Evolutionary conservation across 2,113 vertebrate species (phyloP), one percentile per base, ranked within the genome.

Genomic region (Malurus cyaneus): DNA sequence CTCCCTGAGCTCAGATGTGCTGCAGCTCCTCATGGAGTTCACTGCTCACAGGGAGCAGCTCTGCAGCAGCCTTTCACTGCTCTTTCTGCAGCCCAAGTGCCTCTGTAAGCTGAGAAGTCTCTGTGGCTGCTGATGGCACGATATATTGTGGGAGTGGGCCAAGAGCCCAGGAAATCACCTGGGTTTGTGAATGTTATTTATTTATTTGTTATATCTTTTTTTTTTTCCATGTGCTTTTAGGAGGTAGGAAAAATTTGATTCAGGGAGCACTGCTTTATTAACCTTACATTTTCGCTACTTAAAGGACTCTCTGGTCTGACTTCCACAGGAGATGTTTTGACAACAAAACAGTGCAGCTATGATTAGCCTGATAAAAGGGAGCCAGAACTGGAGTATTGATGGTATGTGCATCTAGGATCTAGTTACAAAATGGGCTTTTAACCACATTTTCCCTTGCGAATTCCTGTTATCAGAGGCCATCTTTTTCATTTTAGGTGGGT

Each of bases 401-500:
- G 89, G 88, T 79, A 94, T 88, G 91, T 92, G 92, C 92, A 93
- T 94, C 93, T 36, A 71, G 91, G 96, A 89, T 97, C 93, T 89
- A 24, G 96, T 97, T 97, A 97, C 96, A 92, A 95, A 95, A 95
- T 94, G 95, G 89, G 86, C 93, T 96, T 97, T 97, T 94, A 96
- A 94, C 92, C 92, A 93, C 89, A 57, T 91, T 94, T 84, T 65
- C 87, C 92, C 71, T 62, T 17, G 65, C 8, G 88, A 94, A 84
- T 96, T 96, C 21, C 15, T 57, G 77, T 85, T 96, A 95, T 92
- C 91, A 92, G 86, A 91, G 88, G 80, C 91, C 86, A 92, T 82
- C 87, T 93, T 93, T 94, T 77, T 79, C 69, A n/a, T 83, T 79
- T 82, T 89, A 60, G 6, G 5, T 88, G 36, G 67, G 47, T 46